Percentiles rank a stretch among this genome's conserved stretches.
These are phyloP conservation scores for Tribolium madens DNA, from an alignment of 1,140 invertebrate species.

Conservation along the genomic window DNA sequence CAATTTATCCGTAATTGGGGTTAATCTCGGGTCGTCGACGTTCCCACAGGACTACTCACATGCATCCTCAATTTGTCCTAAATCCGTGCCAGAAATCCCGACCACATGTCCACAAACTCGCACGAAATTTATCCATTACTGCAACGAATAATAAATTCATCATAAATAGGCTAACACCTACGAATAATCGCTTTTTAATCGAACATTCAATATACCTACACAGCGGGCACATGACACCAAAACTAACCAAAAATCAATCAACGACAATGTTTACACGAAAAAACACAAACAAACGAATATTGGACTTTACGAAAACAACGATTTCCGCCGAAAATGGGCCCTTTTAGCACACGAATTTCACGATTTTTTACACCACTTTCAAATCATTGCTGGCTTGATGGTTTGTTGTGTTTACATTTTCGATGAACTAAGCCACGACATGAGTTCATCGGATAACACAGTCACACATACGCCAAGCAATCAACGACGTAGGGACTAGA, in stretches of 20 bases:
- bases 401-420: constrained; percentile 38
- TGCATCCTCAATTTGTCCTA: not conserved
- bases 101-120: not conserved
- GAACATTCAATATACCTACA: constrained; percentile 22
- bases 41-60: not conserved
- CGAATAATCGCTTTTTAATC: constrained; percentile 30
- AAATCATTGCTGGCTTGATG: constrained; percentile 18
- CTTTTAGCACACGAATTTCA: not conserved
- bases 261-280: not conserved
- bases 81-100: not conserved
- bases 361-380: constrained; percentile 26
- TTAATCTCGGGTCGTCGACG: not conserved
- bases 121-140: not conserved
- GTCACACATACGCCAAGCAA: not conserved
- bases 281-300: not conserved
- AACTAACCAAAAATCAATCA: constrained; percentile 4
- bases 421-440: not conserved
- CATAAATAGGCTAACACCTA: constrained; percentile 30
- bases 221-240: constrained; percentile 12
- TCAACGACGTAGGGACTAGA: not conserved
- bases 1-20: not conserved
- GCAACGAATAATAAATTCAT: constrained; percentile 19
- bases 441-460: not conserved
- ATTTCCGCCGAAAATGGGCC: constrained; percentile 1
- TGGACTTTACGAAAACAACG: not conserved